Evolutionary conservation across 2,888 invertebrate genomes (phyloP).

Genomic region (Ophion ellenae): DNA sequence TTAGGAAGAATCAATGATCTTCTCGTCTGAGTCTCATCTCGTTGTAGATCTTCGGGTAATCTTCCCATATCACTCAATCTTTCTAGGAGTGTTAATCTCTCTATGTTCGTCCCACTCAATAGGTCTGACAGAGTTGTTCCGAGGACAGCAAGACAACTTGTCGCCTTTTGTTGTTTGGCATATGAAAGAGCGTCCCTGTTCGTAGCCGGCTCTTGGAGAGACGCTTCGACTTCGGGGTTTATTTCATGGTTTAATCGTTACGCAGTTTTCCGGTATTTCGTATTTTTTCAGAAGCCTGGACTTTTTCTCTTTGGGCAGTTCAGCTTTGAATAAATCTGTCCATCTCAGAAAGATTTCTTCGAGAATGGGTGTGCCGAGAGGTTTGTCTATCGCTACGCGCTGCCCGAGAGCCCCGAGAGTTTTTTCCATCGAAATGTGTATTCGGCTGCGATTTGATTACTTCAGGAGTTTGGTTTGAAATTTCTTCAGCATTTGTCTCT

Average conservation of each 20-base stretch:
- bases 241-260: not conserved
- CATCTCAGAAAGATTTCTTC: constrained; percentile 21
- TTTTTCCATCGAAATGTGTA: constrained; percentile 10
- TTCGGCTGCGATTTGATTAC: not conserved
- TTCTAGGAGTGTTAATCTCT: constrained; percentile 13
- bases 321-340: constrained; percentile 4
- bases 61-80: constrained; percentile 10
- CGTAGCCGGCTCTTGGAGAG: not conserved
- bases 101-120: not conserved
- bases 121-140: not conserved
- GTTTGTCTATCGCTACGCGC: constrained; percentile 13
- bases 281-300: constrained; percentile 4
- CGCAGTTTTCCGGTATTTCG: not conserved
- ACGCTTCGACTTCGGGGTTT: constrained; percentile 4
- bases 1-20: constrained; percentile 49
- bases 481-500: not conserved
- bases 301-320: not conserved
- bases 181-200: not conserved
- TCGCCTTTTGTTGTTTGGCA: not conserved
- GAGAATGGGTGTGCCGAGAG: constrained; percentile 8
- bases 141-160: not conserved
- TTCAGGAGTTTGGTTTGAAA: not conserved
- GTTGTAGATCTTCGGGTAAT: constrained; percentile 31
- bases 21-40: constrained; percentile 18
- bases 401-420: constrained; percentile 20